Conservation (phyloP, 2,888 invertebrate genomes). For the Spisula solida region DNA sequence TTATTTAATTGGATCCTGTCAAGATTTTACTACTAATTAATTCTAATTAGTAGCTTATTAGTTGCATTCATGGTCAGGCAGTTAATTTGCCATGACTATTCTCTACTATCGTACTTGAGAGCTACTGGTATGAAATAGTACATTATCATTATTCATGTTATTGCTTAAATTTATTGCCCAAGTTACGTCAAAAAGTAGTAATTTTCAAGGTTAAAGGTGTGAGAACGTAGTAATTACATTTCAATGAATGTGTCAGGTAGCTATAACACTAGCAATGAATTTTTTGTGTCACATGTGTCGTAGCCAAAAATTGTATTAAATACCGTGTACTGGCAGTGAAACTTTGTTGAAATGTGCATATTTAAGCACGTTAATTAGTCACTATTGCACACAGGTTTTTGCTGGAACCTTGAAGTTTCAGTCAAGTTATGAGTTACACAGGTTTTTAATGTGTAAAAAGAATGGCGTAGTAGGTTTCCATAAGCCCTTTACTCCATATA, state of each 20-base stretch:
- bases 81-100: neutral
- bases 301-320: no score
- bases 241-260: neutral
- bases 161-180: neutral
- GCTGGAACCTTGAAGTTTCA: no score
- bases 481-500: no score
- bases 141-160: neutral
- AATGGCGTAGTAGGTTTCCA: no score
- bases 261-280: no score
- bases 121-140: neutral
- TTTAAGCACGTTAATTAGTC: no score
- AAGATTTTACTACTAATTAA: slow-evolving; percentile 36
- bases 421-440: no score
- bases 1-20: slow-evolving; percentile 29
- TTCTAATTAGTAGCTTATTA: slow-evolving; percentile 7
- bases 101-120: neutral
- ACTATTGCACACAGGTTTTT: no score
- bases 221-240: neutral
- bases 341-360: no score
- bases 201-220: neutral
- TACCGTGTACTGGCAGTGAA: no score
- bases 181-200: slow-evolving; percentile 10
- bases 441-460: no score
- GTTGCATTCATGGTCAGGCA: neutral
- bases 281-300: no score